Evolutionary conservation across 2,113 vertebrate species (phyloP), one percentile per base, ranked within the genome.

Genomic region (Alosa alosa): DNA sequence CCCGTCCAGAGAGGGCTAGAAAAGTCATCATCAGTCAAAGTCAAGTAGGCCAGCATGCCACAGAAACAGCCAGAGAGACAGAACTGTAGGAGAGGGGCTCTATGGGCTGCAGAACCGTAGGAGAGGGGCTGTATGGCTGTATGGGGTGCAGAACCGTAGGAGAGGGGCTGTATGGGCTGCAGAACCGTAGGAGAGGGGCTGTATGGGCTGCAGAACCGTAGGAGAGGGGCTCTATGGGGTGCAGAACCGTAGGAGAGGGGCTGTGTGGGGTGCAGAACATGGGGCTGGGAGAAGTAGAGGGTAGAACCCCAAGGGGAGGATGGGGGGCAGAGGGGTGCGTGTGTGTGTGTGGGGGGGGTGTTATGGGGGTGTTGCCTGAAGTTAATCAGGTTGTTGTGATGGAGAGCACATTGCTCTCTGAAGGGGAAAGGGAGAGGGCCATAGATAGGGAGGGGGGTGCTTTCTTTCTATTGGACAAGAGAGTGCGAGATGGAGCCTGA

Each of bases 241-340:
- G 17, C 18, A 49, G 8, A 49, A 11, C 47, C 6, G 55, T 5
- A 13, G 31, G 1, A 68, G n/a, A n/a, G 57, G 4, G 4, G 9
- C 31, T 9, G 1, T 6, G n/a, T 55, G 52, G 15, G 17, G 52
- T 55, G 17, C 3, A 4, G 17, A 31, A 31, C 31, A 31, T 85
- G 86, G 90, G 81, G n/a, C 5, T 13, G 25, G 3, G 50, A 52
- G 22, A 22, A 4, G 9, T 17, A 3, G 6, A 22, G 5, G 6
- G 22, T 22, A 64, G 60, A 64, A 64, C 11, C 11, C 50, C 88
- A 88, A 86, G 81, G 41, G 78, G 57, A 87, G 89, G 85, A 86
- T 90, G 60, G 60, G 41, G 41, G 41, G 41, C 2, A 55, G 85
- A 85, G 81, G 87, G 81, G 85, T 31, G 31, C 1, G 31, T 31